Conservation (phyloP, 2,888 invertebrate genomes). For the Sialis lutaria region DNA sequence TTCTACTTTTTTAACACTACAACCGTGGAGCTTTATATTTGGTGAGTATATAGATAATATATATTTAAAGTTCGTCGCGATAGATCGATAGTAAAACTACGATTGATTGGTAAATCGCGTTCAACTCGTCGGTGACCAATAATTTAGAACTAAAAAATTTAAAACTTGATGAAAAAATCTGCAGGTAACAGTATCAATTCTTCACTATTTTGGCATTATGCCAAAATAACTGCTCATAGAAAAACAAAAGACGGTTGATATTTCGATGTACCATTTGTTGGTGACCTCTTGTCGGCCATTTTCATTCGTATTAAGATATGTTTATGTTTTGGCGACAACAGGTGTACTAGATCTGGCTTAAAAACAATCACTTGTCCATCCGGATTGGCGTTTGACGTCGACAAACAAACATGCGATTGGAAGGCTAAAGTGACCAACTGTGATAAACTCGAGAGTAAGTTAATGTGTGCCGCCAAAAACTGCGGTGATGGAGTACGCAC, state of each 20-base stretch:
- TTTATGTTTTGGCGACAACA: slow-evolving; percentile 32
- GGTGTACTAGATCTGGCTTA: slow-evolving; percentile 90
- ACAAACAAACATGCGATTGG: slow-evolving; percentile 97
- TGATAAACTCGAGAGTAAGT: slow-evolving; percentile 94
- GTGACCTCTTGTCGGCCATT: slow-evolving; percentile 17
- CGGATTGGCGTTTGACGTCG: slow-evolving; percentile 93
- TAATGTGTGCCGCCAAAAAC: slow-evolving; percentile 18
- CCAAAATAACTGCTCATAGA: background rate
- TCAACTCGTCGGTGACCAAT: too few species aligned
- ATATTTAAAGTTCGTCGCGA: too few species aligned
- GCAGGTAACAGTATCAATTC: background rate
- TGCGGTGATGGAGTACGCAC: too few species aligned
- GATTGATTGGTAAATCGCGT: too few species aligned
- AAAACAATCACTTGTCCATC: slow-evolving; percentile 94
- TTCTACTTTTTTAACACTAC: too few species aligned
- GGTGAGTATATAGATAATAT: too few species aligned
- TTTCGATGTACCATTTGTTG: slow-evolving; percentile 4
- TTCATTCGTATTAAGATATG: slow-evolving; percentile 22
- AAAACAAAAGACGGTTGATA: slow-evolving; percentile 11
- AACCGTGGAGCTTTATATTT: too few species aligned
- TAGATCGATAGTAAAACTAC: too few species aligned
- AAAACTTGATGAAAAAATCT: too few species aligned
- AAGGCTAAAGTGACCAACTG: slow-evolving; percentile 95
- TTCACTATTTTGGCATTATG: background rate
- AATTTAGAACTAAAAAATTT: too few species aligned